Base-by-base conservation (phyloP, 2,888 invertebrate species). In the Harpalus rufipes region DNA sequence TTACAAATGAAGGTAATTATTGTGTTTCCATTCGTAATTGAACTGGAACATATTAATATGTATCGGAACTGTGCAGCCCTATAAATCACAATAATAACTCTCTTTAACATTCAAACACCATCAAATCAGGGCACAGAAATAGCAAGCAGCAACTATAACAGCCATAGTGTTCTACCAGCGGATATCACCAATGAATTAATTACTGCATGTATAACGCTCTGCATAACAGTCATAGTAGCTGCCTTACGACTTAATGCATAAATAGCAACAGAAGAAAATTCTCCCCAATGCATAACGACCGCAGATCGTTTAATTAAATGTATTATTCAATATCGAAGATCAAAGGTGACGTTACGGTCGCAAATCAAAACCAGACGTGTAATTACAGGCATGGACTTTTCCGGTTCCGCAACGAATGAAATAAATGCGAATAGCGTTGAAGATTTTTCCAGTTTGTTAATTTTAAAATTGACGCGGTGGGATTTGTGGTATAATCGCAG, bases 391-490 rank as follows among this genome's bases (percentile, higher is more conserved):
- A 10, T 25, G 63, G 21, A 59, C 16, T 59, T 32, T 32, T 18
- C 16, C 1, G 7, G 59, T 18, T 16, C 59, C 18, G 16, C 32
- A 32, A 32, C 16, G 59, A 63, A 63, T 25, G 25, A 25, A 25
- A 89, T 90, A 90, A 90, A 90, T 90, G 89, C 90, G 87, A n/a
- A 12, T 25, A 41, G 72, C 41, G 72, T 8, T 39, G 90, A 90
- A 90, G 90, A 90, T 90, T 90, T 90, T 89, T 90, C 90, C 90
- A 89, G 89, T 90, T 89, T 90, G 89, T 90, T 90, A 89, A 88
- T 90, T 90, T 89, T 89, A 89, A 90, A 90, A 90, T 90, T 90
- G 90, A 90, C 90, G 90, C 89, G 90, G 90, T 89, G 88, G 88
- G 87, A 25, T 12, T 63, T 63, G 14, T 25, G 12, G 6, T 59